Percentiles rank a stretch among this genome's conserved stretches.
phyloP scores from a whole-genome alignment of 2,113 vertebrate genomes.

The Percopsis transmontana region DNA sequence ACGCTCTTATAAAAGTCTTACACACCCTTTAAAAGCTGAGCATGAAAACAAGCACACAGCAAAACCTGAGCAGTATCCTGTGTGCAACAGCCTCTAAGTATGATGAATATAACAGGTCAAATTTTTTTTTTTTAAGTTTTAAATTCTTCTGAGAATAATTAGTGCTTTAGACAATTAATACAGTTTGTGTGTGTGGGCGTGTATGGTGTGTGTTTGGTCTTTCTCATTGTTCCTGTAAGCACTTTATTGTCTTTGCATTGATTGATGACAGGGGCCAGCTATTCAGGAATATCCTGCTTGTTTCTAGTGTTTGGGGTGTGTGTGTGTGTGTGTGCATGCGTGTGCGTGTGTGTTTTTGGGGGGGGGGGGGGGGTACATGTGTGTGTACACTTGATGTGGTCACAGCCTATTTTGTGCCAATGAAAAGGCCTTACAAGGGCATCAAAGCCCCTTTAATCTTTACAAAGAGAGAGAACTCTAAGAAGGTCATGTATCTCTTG shows the following conservation, averaged over 20 bases:
- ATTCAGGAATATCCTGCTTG: constrained; percentile 59
- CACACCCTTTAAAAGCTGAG: too few species aligned
- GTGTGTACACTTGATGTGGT: constrained; percentile 32
- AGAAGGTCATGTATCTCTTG: constrained; percentile 4
- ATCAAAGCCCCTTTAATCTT: constrained; percentile 16
- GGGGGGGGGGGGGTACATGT: constrained; percentile 10
- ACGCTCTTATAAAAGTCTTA: too few species aligned
- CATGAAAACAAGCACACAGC: too few species aligned
- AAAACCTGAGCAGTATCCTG: too few species aligned
- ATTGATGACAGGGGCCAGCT: constrained; percentile 57
- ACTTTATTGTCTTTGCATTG: constrained; percentile 59
- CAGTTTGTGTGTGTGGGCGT: not conserved
- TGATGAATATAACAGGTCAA: too few species aligned
- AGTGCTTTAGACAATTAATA: not conserved
- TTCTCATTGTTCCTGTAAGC: constrained; percentile 47
- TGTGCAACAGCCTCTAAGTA: too few species aligned
- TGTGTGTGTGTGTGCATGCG: not conserved
- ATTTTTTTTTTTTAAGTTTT: too few species aligned
- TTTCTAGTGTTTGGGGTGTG: constrained; percentile 12
- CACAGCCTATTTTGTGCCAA: constrained; percentile 7
- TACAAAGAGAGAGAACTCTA: constrained; percentile 9
- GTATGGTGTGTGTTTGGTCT: not conserved
- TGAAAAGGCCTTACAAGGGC: constrained; percentile 23
- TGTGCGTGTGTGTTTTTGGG: not conserved
- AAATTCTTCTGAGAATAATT: too few species aligned